Base-by-base conservation (phyloP, 2,888 invertebrate species). In the Hypolimnas misippus region DNA sequence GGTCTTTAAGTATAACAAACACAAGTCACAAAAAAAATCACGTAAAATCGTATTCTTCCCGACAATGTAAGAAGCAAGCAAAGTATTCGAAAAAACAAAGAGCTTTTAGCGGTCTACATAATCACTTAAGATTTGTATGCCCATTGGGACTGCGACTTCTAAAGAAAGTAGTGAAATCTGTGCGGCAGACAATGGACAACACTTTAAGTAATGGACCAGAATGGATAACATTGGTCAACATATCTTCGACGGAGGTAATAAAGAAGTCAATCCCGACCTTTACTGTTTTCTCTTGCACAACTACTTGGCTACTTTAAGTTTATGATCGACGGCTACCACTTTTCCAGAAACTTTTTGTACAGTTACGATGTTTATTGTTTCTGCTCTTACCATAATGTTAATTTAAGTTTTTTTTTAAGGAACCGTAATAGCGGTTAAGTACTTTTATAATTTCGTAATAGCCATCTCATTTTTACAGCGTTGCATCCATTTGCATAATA, bases 161-260 rank as follows among this genome's bases (percentile, higher is more conserved):
- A 66, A 68, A 72, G 70, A 70, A 69, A 72, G 75, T 76, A 71
- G 77, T 56, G 69, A 68, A 67, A 68, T 68, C 74, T 66, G 66
- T 57, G 67, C 64, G 64, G 70, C 71, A 78, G 78, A 87, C 87
- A 88, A 86, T 82, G 76, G 83, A 74, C 76, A 79, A 81, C 83
- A 84, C 82, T 86, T 84, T 82, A 77, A 77, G 83, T 86, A 88
- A 89, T 88, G 88, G 86, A 75, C 79, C 73, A 78, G 79, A 83
- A 83, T 76, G 82, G 85, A 84, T 80, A 86, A 79, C 81, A 73
- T 72, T 73, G 77, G 78, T 76, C 74, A 76, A 76, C 78, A 85
- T 89, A 89, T 89, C 89, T 82, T 73, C 74, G 73, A 68, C 69
- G 79, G 78, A 75, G 77, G 82, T 77, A 82, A 86, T 89, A 88